Evolutionary conservation across 1,140 invertebrate species (phyloP), one percentile per base, ranked within the genome.

Genomic region (Ridgeia piscesae): DNA sequence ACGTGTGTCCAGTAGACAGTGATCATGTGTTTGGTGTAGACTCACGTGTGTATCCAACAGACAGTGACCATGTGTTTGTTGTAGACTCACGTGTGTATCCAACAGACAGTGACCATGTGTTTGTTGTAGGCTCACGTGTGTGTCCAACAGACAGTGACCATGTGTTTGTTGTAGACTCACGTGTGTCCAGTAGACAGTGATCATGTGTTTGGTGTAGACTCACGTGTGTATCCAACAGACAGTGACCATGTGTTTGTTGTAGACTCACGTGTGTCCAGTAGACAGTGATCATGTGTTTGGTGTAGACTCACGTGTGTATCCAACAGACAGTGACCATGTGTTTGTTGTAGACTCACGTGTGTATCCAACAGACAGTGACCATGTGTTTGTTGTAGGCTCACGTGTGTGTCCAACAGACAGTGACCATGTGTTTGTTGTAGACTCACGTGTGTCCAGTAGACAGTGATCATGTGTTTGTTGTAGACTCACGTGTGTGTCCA

Each of bases 141-240:
- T 95, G 96, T 99, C 17, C 98, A 98, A 94, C 98, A 98, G 94
- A 98, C 98, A 0, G 98, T 98, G 0, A 97, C n/a, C 42, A 11
- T 42, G 42, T 42, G 42, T 42, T 42, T 4, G 4, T 93, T 95
- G 33, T 92, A 96, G 95, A 96, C 98, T 0, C 98, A 99, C 95
- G 27, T 99, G 98, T 95, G 96, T 99, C 17, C 98, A 98, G 94
- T 98, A 98, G 94, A 98, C 98, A 0, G 98, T 98, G 0, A 97
- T 98, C 42, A 11, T 42, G 42, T 42, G 42, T 42, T 42, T 4
- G 4, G 93, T 95, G 33, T 92, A 96, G 95, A 96, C 98, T 0
- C 98, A 99, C 95, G 97, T 98, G 27, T 99, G 98, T 95, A 96
- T 99, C 17, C 98, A 98, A 94, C 98, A 98, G 94, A 98, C 98